Conservation (phyloP, 2,888 invertebrate species). For the Boloria selene region DNA sequence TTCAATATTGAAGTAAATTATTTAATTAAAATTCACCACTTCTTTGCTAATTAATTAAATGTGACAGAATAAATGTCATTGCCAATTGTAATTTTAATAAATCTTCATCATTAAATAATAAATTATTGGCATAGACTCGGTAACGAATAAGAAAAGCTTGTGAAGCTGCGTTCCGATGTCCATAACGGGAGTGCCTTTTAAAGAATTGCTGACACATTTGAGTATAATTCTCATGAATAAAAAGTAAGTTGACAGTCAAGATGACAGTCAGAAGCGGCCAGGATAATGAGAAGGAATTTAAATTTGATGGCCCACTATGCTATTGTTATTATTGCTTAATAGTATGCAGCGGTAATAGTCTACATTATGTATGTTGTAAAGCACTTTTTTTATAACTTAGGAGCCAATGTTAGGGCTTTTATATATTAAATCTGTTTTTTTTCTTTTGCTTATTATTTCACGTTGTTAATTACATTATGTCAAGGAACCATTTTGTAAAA, state of each 20-base stretch:
- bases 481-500: not conserved
- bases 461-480: no score
- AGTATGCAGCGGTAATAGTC: slow-evolving; percentile 10
- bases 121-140: not conserved
- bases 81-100: no score
- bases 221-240: slow-evolving; percentile 66
- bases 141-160: slow-evolving; percentile 2
- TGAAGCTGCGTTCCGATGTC: slow-evolving; percentile 18
- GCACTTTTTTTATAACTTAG: not conserved
- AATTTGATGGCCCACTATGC: slow-evolving; percentile 44
- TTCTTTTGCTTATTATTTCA: no score
- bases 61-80: no score
- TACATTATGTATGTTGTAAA: slow-evolving; percentile 4
- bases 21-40: no score
- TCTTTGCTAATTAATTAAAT: no score
- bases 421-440: not conserved
- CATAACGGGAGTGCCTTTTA: slow-evolving; percentile 30
- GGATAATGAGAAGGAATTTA: slow-evolving; percentile 67
- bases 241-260: slow-evolving; percentile 55
- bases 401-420: not conserved
- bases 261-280: slow-evolving; percentile 61
- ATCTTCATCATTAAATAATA: not conserved
- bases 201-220: slow-evolving; percentile 60
- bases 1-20: no score
- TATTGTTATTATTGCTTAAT: slow-evolving; percentile 42